A percentile compares a stretch with the other conserved stretches of the same genome.
phyloP scores from a whole-genome alignment of 2,797 vertebrate genomes.

The Falco biarmicus region DNA sequence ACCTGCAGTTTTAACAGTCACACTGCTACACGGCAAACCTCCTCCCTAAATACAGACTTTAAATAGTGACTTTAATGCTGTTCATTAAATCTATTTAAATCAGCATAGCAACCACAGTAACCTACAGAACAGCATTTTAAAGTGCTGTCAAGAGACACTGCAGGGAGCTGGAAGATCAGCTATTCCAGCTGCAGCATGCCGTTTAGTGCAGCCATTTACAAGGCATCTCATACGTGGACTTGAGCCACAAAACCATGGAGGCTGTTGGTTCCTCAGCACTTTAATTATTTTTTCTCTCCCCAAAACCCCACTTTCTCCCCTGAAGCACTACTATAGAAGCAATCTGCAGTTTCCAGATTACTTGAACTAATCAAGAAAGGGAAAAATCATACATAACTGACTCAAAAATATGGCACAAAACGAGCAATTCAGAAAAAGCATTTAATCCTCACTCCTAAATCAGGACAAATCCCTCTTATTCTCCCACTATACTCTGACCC shows the following conservation, averaged over 20 bases:
- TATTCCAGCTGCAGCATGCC: neutral
- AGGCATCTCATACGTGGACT: neutral
- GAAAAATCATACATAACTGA: neutral
- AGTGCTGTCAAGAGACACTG: slow-evolving; percentile 23
- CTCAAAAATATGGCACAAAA: neutral
- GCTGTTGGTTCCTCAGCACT: neutral
- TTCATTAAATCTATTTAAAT: slow-evolving; percentile 50
- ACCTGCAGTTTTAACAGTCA: neutral
- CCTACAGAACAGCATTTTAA: slow-evolving; percentile 11
- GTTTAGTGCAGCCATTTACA: neutral
- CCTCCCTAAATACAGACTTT: slow-evolving; percentile 13
- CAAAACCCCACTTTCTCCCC: neutral
- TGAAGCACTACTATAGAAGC: neutral
- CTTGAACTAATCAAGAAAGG: neutral
- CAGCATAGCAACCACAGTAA: slow-evolving; percentile 38
- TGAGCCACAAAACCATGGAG: neutral
- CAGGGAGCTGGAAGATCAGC: slow-evolving; percentile 19
- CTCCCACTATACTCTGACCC: neutral
- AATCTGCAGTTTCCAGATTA: neutral
- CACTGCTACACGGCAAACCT: neutral
- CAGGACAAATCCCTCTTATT: neutral
- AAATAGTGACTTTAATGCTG: slow-evolving; percentile 16
- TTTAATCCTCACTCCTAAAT: neutral
- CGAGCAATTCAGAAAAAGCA: neutral
- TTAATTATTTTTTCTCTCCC: neutral